Evolutionary conservation across 1,140 invertebrate genomes (phyloP).

Genomic region (Hypsibius dujardini): DNA sequence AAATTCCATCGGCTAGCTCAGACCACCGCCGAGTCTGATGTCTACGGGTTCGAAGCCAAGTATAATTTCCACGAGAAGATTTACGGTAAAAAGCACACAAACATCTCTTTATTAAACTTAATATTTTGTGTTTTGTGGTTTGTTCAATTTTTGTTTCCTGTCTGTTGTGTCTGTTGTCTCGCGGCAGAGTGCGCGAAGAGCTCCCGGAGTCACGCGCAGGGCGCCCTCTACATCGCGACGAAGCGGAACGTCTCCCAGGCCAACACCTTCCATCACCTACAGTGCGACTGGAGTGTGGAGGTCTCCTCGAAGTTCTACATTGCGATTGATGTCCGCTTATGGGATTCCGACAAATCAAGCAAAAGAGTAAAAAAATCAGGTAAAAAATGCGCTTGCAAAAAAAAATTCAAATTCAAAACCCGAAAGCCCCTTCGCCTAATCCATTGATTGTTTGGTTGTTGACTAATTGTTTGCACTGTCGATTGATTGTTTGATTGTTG

Average conservation of each 20-base stretch:
- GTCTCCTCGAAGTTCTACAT: background rate
- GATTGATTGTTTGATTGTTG: too few species aligned
- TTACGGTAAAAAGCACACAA: slow-evolving; percentile 3
- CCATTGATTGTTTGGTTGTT: too few species aligned
- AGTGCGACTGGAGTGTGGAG: slow-evolving; percentile 13
- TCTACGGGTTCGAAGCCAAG: background rate
- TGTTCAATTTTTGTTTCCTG: background rate
- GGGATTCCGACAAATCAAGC: background rate
- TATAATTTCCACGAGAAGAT: background rate
- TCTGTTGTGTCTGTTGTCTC: background rate
- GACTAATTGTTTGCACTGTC: too few species aligned
- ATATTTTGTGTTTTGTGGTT: background rate
- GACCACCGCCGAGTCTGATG: background rate
- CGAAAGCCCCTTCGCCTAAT: too few species aligned
- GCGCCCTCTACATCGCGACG: background rate
- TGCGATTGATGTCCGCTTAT: background rate
- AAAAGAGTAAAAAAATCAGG: background rate
- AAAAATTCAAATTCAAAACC: too few species aligned
- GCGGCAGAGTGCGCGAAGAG: background rate
- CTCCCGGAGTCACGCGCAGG: background rate
- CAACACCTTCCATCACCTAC: background rate
- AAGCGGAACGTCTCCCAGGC: background rate
- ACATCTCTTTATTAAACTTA: background rate
- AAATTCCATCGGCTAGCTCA: background rate
- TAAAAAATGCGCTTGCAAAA: background rate